phyloP scores from a whole-genome alignment of 2,797 vertebrate species.

The Hippocampus kuda region DNA sequence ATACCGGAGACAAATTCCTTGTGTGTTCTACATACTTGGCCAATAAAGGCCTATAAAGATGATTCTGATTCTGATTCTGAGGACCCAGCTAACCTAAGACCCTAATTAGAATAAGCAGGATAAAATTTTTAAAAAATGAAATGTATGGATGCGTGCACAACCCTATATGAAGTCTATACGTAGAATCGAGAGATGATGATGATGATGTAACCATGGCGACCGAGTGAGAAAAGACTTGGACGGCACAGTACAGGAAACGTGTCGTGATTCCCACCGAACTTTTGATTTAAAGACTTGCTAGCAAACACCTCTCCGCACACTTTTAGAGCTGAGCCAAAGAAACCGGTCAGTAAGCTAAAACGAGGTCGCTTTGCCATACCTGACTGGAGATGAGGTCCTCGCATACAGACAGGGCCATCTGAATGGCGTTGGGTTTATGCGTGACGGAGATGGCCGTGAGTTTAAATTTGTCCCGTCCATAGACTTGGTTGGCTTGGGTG shows the following conservation, averaged over 20 bases:
- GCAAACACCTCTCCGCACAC: background rate
- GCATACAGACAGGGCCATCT: conserved; percentile 96
- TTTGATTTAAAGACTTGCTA: background rate
- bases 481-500: conserved; percentile 84
- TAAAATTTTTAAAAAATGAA: too few species aligned
- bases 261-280: background rate
- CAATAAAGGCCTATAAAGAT: too few species aligned
- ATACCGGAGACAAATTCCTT: too few species aligned
- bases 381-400: conserved; percentile 98
- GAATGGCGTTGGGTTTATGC: conserved; percentile 94
- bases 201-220: conserved; percentile 6
- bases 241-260: background rate
- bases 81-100: background rate
- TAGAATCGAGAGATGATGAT: background rate
- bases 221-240: conserved; percentile 1
- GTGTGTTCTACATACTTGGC: too few species aligned
- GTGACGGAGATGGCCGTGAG: conserved; percentile 95
- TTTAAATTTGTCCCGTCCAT: conserved; percentile 88
- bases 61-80: too few species aligned
- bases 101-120: background rate
- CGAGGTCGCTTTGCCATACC: conserved; percentile 54
- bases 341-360: background rate
- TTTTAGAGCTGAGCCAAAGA: background rate
- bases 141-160: background rate
- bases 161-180: background rate